phyloP scores from a whole-genome alignment of 2,888 invertebrate species.

The Tipula lateralis region DNA sequence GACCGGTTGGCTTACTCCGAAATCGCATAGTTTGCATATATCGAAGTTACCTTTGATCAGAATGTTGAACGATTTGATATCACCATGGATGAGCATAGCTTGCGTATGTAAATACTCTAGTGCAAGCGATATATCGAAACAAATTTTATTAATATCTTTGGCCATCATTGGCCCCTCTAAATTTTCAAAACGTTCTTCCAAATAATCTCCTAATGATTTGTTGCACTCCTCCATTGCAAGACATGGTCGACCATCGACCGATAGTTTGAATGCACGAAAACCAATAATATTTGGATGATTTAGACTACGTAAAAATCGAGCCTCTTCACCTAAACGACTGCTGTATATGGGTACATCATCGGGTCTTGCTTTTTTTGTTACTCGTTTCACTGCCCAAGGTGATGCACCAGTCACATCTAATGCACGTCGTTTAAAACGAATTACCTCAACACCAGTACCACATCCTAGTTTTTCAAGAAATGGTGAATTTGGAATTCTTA shows the following conservation, averaged over 20 bases:
- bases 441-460: constrained; percentile 76
- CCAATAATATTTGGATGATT: constrained; percentile 81
- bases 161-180: constrained; percentile 57
- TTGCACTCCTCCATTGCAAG: constrained; percentile 77
- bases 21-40: constrained; percentile 75
- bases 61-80: constrained; percentile 78
- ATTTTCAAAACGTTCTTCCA: constrained; percentile 62
- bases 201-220: constrained; percentile 65
- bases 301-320: constrained; percentile 57
- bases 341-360: constrained; percentile 41
- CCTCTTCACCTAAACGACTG: constrained; percentile 64
- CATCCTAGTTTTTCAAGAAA: constrained; percentile 67
- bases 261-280: constrained; percentile 55
- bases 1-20: constrained; percentile 72
- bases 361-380: constrained; percentile 52
- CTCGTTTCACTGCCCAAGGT: constrained; percentile 81
- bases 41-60: constrained; percentile 71
- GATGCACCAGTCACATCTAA: constrained; percentile 60
- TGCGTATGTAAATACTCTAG: constrained; percentile 72
- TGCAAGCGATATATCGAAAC: constrained; percentile 62
- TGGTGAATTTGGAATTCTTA: constrained; percentile 67
- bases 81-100: constrained; percentile 70
- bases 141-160: constrained; percentile 60
- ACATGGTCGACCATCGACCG: constrained; percentile 50
- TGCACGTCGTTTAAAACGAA: constrained; percentile 69